A percentile compares a stretch with the other conserved stretches of the same genome.
phyloP scores from a whole-genome alignment of 2,113 vertebrate species.

The Dolichallabes microphthalmus region DNA sequence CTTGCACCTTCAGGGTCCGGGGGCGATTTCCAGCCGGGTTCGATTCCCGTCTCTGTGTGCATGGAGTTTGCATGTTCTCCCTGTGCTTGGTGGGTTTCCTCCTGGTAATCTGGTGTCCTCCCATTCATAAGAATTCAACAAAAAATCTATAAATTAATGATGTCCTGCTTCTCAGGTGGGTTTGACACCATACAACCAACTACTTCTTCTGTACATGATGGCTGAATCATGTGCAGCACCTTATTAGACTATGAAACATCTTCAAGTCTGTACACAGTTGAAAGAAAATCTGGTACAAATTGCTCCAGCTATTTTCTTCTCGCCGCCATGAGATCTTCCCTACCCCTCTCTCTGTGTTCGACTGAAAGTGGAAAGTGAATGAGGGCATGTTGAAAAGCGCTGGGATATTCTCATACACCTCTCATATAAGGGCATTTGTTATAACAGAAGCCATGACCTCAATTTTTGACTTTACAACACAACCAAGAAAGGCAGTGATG shows the following conservation, averaged over 20 bases:
- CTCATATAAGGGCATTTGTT: neutral
- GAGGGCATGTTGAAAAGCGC: neutral
- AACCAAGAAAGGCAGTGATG: slow-evolving; percentile 7
- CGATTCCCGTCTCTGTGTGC: too few relatives aligned
- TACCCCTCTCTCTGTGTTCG: neutral
- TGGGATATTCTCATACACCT: neutral
- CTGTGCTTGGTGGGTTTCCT: neutral
- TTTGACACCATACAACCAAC: neutral
- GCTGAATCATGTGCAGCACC: neutral
- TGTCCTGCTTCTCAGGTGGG: neutral
- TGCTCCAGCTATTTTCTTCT: neutral
- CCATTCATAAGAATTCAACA: neutral
- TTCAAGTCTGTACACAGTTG: neutral
- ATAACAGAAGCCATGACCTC: neutral
- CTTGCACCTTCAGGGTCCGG: too few relatives aligned
- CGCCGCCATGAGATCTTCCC: too few relatives aligned
- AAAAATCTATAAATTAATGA: neutral
- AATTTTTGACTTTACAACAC: neutral
- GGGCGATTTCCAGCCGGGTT: too few relatives aligned
- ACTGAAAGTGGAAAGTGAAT: neutral
- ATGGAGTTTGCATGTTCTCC: too few relatives aligned
- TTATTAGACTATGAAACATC: neutral
- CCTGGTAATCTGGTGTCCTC: too few relatives aligned
- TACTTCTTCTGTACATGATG: neutral
- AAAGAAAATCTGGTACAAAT: neutral